Evolutionary conservation across 2,113 vertebrate genomes (phyloP).

Genomic region (Fulmarus glacialis): DNA sequence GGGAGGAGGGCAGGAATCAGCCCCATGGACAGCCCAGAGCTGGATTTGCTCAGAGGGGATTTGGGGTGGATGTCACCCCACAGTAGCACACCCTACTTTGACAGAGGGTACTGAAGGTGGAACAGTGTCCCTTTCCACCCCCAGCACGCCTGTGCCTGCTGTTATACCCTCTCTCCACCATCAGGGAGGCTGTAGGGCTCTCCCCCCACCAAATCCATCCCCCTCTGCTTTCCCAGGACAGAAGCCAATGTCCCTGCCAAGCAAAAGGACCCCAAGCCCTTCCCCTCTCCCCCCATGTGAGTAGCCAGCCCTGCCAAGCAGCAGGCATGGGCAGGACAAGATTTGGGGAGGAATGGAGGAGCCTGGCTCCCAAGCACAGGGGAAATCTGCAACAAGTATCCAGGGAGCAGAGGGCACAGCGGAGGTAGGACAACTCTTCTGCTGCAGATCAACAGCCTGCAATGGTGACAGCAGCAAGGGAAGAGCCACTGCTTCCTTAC

Average conservation of each 20-base stretch:
- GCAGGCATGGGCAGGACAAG: neutral
- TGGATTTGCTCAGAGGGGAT: neutral
- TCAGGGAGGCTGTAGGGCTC: neutral
- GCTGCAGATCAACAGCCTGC: neutral
- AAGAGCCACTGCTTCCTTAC: neutral
- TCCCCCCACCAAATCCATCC: fast-evolving
- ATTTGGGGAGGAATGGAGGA: neutral
- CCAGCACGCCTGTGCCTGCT: neutral
- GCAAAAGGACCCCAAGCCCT: neutral
- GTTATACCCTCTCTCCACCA: neutral
- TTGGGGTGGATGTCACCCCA: neutral
- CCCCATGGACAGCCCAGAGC: neutral
- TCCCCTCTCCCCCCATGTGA: neutral
- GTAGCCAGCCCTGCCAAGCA: neutral
- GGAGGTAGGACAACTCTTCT: neutral
- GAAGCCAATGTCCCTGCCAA: neutral
- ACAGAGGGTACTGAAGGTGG: neutral
- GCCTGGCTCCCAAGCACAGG: neutral
- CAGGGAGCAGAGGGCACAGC: neutral
- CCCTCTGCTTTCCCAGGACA: neutral
- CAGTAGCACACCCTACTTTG: neutral
- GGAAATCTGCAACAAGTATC: neutral
- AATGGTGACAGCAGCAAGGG: fast-evolving
- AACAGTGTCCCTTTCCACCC: neutral
- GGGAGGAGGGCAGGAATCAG: neutral